phyloP scores from a whole-genome alignment of 1,140 invertebrate genomes.

The Euschistus heros region DNA sequence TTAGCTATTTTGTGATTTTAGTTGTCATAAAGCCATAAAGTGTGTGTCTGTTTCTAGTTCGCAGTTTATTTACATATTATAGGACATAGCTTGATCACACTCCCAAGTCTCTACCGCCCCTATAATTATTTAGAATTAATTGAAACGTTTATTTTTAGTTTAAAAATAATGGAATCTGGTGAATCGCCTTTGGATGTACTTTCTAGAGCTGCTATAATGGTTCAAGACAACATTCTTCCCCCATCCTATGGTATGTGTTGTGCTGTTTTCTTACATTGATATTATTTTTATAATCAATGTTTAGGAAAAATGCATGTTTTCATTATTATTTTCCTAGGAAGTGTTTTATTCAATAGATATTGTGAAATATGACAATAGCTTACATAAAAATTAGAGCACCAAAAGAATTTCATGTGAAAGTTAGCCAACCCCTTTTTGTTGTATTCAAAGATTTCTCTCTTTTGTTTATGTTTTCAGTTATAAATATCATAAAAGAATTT shows the following conservation, averaged over 20 bases:
- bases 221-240: slow-evolving; percentile 51
- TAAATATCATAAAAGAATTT: background rate
- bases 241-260: slow-evolving; percentile 37
- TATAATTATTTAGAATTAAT: background rate
- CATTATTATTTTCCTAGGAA: background rate
- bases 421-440: slow-evolving; percentile 16
- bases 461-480: slow-evolving; percentile 2
- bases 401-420: slow-evolving; percentile 16
- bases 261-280: background rate
- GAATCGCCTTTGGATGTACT: slow-evolving; percentile 80
- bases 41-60: no score
- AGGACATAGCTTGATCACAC: no score
- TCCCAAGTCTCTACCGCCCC: no score
- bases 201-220: slow-evolving; percentile 82
- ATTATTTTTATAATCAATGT: background rate
- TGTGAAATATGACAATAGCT: background rate
- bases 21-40: no score
- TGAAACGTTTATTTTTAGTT: slow-evolving; percentile 13
- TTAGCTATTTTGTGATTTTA: no score
- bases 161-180: slow-evolving; percentile 26
- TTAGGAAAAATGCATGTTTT: background rate
- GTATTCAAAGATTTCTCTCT: slow-evolving; percentile 5
- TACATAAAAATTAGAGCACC: slow-evolving; percentile 15
- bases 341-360: background rate
- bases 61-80: no score